Percentiles rank a stretch among this genome's conserved stretches.
Conservation (phyloP, 1,140 invertebrate genomes). For the Drosophila lacteicornis region DNA sequence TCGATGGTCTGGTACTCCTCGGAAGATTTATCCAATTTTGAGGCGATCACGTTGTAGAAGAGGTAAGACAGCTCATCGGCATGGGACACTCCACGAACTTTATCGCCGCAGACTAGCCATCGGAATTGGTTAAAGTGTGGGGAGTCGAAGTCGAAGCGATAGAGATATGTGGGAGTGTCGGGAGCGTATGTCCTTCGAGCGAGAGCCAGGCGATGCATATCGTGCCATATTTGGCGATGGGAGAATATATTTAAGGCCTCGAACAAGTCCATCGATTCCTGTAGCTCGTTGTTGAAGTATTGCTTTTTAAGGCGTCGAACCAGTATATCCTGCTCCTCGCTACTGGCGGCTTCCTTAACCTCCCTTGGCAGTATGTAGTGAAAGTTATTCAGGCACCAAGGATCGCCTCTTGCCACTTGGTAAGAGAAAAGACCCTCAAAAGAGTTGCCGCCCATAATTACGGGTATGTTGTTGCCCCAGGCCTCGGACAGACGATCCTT, state of each 20-base stretch:
- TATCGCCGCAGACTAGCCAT: constrained; percentile 71
- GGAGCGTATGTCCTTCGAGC: constrained; percentile 68
- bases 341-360: constrained; percentile 45
- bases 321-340: constrained; percentile 49
- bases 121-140: constrained; percentile 71
- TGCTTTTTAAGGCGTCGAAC: constrained; percentile 47
- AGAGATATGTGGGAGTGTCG: constrained; percentile 78
- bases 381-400: constrained; percentile 53
- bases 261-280: constrained; percentile 53
- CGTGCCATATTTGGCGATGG: constrained; percentile 83
- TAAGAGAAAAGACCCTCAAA: constrained; percentile 75
- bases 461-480: constrained; percentile 84
- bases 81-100: constrained; percentile 85
- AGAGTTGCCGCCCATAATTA: constrained; percentile 84
- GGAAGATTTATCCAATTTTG: constrained; percentile 47
- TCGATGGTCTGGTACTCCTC: constrained; percentile 78
- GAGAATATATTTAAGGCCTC: constrained; percentile 69
- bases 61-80: constrained; percentile 88
- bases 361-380: constrained; percentile 61
- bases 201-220: constrained; percentile 74
- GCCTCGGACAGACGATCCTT: constrained; percentile 50
- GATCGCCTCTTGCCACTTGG: constrained; percentile 41
- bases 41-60: constrained; percentile 84
- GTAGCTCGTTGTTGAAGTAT: constrained; percentile 65
- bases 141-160: constrained; percentile 84